A percentile compares a stretch with the other conserved stretches of the same genome.
These are phyloP conservation scores for Maniola hyperantus DNA, from an alignment of 2,888 invertebrate species.

Conservation along the genomic window DNA sequence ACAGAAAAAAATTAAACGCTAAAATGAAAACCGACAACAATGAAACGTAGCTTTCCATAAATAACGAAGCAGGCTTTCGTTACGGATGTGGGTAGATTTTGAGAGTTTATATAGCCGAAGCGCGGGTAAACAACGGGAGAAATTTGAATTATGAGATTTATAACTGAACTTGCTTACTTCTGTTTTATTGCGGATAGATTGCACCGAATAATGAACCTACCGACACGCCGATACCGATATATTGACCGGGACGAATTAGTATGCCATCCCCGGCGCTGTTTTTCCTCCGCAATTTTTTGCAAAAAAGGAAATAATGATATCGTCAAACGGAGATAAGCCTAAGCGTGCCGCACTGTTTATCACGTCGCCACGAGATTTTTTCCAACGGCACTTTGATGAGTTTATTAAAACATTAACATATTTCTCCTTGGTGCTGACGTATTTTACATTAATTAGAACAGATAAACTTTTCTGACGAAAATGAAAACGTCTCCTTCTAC, in stretches of 20 bases:
- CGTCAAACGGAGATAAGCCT: conserved; percentile 76
- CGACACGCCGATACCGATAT: conserved; percentile 62
- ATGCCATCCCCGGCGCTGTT: conserved; percentile 70
- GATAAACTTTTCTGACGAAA: conserved; percentile 17
- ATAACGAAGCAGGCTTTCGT: conserved; percentile 77
- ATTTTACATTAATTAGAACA: conserved; percentile 41
- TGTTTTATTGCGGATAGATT: conserved; percentile 70
- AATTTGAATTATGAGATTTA: conserved; percentile 78
- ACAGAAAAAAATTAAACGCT: conserved; percentile 71
- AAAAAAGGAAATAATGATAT: conserved; percentile 79
- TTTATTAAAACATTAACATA: conserved; percentile 52
- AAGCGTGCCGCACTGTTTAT: conserved; percentile 70
- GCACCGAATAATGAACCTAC: conserved; percentile 24
- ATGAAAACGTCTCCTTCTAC: conserved; percentile 28
- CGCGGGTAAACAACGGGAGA: conserved; percentile 69
- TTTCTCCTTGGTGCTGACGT: conserved; percentile 26
- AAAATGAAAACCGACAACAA: conserved; percentile 78
- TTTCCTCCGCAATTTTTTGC: conserved; percentile 72
- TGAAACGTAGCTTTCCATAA: conserved; percentile 78
- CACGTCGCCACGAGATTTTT: conserved; percentile 66
- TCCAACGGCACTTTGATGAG: conserved; percentile 53
- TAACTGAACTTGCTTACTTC: conserved; percentile 66
- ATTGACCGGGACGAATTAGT: conserved; percentile 76
- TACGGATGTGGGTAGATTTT: conserved; percentile 78
- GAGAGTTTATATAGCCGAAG: conserved; percentile 74